Evolutionary conservation across 2,888 invertebrate species (phyloP).

Genomic region (Morinoia aosen): DNA sequence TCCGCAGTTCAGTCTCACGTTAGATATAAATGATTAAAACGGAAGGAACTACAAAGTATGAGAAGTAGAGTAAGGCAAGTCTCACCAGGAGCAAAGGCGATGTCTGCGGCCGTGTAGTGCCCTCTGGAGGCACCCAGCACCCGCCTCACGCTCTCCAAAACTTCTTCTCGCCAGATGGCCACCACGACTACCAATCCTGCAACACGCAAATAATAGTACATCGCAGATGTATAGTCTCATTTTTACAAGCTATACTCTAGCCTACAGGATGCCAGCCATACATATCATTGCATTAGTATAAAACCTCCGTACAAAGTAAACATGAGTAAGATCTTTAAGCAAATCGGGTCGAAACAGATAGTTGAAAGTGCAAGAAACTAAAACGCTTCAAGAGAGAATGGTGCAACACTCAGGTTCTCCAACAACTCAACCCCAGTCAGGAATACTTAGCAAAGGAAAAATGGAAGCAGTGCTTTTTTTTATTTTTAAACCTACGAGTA

Average conservation of each 20-base stretch:
- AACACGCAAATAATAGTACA: not conserved
- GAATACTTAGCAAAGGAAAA: too few species aligned
- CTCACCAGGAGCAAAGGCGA: constrained; percentile 34
- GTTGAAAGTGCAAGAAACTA: not conserved
- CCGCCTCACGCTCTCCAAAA: constrained; percentile 3
- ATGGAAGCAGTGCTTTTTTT: too few species aligned
- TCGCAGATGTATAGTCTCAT: not conserved
- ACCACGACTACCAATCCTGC: constrained; percentile 24
- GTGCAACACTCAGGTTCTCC: too few species aligned
- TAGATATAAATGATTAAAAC: too few species aligned
- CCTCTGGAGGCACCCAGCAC: constrained; percentile 16
- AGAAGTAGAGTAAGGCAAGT: not conserved
- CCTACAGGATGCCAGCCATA: not conserved
- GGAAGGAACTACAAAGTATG: too few species aligned
- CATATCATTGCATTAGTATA: not conserved
- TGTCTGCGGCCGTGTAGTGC: constrained; percentile 31
- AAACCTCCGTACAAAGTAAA: not conserved
- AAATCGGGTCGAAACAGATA: not conserved
- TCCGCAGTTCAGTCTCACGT: too few species aligned
- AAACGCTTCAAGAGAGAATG: too few species aligned
- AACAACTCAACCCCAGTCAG: too few species aligned
- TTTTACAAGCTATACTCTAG: not conserved
- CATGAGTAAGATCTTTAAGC: not conserved
- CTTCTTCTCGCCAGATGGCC: constrained; percentile 32
- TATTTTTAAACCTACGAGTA: too few species aligned